phyloP scores from a whole-genome alignment of 1,140 invertebrate species.

The Lepidurus arcticus region DNA sequence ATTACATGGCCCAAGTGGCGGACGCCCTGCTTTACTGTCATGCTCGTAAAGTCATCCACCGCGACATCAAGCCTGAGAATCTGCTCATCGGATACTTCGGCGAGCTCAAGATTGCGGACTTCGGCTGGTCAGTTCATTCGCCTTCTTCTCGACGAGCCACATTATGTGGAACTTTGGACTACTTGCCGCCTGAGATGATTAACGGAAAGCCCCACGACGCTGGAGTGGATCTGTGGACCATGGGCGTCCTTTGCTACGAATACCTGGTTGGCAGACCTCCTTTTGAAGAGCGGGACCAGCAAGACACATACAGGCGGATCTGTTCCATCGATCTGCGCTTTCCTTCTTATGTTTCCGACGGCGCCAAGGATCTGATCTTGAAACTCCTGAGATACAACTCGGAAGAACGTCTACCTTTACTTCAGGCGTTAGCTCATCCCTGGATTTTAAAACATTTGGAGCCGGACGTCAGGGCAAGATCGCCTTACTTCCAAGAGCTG shows the following conservation, averaged over 20 bases:
- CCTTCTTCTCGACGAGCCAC: conserved; percentile 83
- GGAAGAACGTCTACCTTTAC: conserved; percentile 59
- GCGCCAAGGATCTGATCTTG: conserved; percentile 73
- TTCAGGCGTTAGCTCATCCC: conserved; percentile 63
- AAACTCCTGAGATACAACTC: conserved; percentile 72
- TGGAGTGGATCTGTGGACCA: conserved; percentile 84
- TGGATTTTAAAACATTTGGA: conserved; percentile 50
- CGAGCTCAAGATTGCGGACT: conserved; percentile 92
- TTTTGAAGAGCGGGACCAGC: conserved; percentile 63
- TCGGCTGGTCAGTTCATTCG: conserved; percentile 95
- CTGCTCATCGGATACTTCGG: conserved; percentile 74
- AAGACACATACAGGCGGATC: conserved; percentile 79
- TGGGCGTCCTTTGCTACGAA: conserved; percentile 88
- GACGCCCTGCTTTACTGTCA: conserved; percentile 92
- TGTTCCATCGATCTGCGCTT: conserved; percentile 62
- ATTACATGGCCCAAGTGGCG: conserved; percentile 77
- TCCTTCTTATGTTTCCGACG: conserved; percentile 64
- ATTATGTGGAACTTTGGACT: conserved; percentile 91
- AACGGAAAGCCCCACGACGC: conserved; percentile 69
- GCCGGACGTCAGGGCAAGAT: conserved; percentile 26
- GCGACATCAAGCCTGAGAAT: conserved; percentile 95
- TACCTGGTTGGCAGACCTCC: conserved; percentile 82
- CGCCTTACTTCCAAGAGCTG: conserved; percentile 29
- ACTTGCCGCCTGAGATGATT: conserved; percentile 93
- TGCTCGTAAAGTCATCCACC: conserved; percentile 87